Evolutionary conservation across 1,140 invertebrate species (phyloP).

Genomic region (Drosophila bifasciata): DNA sequence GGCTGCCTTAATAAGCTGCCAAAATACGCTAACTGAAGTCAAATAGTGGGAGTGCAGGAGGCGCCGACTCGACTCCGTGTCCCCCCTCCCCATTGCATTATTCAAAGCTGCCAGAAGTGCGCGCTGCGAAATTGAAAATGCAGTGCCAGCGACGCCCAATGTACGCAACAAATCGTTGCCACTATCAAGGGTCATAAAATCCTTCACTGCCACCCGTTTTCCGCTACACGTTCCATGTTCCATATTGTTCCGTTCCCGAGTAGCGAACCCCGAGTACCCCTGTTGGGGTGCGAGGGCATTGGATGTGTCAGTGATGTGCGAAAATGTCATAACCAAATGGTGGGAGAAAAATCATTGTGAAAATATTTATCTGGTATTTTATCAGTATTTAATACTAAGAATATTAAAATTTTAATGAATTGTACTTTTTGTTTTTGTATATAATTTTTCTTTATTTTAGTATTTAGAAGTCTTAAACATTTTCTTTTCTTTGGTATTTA

Average conservation of each 20-base stretch:
- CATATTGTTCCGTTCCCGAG: background rate
- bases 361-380: background rate
- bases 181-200: conserved; percentile 81
- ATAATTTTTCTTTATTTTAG: background rate
- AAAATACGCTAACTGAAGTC: conserved; percentile 34
- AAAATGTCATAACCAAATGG: too few species aligned
- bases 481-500: background rate
- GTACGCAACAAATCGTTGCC: conserved; percentile 77
- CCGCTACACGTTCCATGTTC: conserved; percentile 7
- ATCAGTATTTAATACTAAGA: too few species aligned
- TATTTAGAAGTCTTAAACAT: background rate
- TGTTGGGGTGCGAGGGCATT: conserved; percentile 26
- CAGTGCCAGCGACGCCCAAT: conserved; percentile 50
- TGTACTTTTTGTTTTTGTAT: background rate
- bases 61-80: too few species aligned
- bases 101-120: conserved; percentile 74
- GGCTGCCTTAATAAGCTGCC: conserved; percentile 68
- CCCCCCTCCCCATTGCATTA: conserved; percentile 64
- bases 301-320: background rate
- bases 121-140: conserved; percentile 75
- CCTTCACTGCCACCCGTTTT: conserved; percentile 40
- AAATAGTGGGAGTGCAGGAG: conserved; percentile 1
- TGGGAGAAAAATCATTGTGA: too few species aligned
- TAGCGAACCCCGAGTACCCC: conserved; percentile 16
- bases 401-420: background rate